phyloP scores from a whole-genome alignment of 1,140 invertebrate species.

The Eriocheir sinensis region DNA sequence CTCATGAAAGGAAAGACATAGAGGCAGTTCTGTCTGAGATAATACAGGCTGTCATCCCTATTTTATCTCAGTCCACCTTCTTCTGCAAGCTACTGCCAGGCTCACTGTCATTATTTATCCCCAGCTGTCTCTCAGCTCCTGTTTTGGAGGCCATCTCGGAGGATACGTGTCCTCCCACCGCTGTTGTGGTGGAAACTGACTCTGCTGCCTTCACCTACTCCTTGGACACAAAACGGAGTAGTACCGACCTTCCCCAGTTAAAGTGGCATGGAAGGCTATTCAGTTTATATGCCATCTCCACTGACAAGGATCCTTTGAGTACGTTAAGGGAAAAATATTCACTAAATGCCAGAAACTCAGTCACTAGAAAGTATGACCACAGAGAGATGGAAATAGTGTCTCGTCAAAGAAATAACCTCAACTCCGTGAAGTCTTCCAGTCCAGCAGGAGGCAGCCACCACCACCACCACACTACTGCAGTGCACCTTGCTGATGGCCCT shows the following conservation, averaged over 20 bases:
- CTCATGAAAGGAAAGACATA: not conserved
- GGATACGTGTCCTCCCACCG: constrained; percentile 34
- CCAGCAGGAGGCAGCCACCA: not conserved
- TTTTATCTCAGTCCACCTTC: not conserved
- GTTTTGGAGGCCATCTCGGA: not conserved
- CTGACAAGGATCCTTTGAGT: not conserved
- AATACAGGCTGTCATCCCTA: not conserved
- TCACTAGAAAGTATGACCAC: not conserved
- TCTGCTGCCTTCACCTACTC: constrained; percentile 43
- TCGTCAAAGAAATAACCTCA: not conserved
- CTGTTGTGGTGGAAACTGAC: not conserved
- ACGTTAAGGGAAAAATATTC: not conserved
- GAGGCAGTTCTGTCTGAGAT: constrained; percentile 31
- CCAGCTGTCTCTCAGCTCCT: not conserved
- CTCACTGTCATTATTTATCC: not conserved
- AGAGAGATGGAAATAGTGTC: not conserved
- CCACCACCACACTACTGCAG: not conserved
- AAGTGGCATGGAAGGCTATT: constrained; percentile 45
- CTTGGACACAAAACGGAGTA: not conserved
- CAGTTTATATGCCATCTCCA: constrained; percentile 37
- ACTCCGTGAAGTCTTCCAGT: not conserved
- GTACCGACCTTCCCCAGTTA: not conserved
- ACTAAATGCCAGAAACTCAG: constrained; percentile 6
- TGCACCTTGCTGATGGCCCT: not conserved
- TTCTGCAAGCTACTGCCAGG: constrained; percentile 55